Conservation (phyloP, 2,888 invertebrate genomes). For the Xestia sexstrigata region DNA sequence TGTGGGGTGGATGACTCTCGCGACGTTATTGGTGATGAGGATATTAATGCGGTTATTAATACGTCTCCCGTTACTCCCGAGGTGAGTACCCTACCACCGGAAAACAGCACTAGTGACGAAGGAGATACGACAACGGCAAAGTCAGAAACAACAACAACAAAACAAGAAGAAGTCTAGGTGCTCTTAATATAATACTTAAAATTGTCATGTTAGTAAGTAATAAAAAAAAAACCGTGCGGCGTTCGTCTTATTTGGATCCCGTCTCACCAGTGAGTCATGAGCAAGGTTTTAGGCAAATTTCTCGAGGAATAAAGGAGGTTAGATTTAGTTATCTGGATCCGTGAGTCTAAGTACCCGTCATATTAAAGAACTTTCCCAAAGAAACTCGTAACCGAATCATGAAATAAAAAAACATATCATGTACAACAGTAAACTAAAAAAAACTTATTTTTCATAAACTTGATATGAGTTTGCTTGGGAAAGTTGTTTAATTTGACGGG, state of each 20-base stretch:
- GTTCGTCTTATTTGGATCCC: not conserved
- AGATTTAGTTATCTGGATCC: not conserved
- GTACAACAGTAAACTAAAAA: not conserved
- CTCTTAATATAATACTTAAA: not conserved
- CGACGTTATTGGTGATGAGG: constrained; percentile 76
- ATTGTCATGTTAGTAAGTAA: constrained; percentile 1
- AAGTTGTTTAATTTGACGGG: no score
- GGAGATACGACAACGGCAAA: fast-evolving
- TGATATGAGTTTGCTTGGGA: no score
- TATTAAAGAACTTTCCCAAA: not conserved
- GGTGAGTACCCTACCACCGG: not conserved
- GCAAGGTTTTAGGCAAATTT: not conserved
- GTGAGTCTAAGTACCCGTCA: no score
- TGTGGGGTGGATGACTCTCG: constrained; percentile 86
- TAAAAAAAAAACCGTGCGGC: not conserved
- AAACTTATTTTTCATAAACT: no score
- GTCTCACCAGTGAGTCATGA: not conserved
- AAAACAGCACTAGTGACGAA: not conserved
- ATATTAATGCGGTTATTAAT: constrained; percentile 54
- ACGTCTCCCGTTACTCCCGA: constrained; percentile 8
- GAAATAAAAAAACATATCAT: not conserved
- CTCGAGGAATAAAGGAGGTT: not conserved
- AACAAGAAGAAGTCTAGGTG: not conserved
- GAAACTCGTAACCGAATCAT: not conserved
- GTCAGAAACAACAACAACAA: not conserved